phyloP scores from a whole-genome alignment of 2,113 vertebrate species.

The Colistium nudipinnis region DNA sequence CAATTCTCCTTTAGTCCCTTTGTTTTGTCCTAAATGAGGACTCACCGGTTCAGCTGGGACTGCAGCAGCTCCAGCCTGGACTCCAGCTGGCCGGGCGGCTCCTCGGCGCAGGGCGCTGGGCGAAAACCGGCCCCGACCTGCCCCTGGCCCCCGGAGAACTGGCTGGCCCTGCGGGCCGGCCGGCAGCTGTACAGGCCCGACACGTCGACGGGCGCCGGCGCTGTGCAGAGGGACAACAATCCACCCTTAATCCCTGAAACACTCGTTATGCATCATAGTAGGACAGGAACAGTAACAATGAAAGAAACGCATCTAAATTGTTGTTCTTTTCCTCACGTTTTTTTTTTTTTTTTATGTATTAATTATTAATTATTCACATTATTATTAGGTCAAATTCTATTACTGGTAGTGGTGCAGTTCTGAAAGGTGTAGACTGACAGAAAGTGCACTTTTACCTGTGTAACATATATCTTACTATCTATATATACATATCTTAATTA shows the following conservation, averaged over 20 bases:
- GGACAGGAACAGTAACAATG: neutral
- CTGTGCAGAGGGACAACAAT: neutral
- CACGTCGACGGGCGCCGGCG: conserved; percentile 80
- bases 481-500: neutral
- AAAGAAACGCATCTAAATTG: too few species aligned
- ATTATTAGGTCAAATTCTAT: too few species aligned
- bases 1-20: neutral
- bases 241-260: neutral
- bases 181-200: conserved; percentile 87
- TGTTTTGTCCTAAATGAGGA: neutral
- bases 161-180: conserved; percentile 80
- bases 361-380: too few species aligned
- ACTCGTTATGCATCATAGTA: neutral
- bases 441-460: neutral
- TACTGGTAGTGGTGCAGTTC: neutral
- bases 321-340: too few species aligned
- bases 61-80: conserved; percentile 92
- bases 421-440: neutral
- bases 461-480: neutral
- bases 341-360: too few species aligned
- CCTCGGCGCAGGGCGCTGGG: conserved; percentile 64
- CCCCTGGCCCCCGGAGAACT: conserved; percentile 77
- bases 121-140: conserved; percentile 73
- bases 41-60: conserved; percentile 90
- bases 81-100: conserved; percentile 85